Percentiles rank a stretch among this genome's conserved stretches.
phyloP scores from a whole-genome alignment of 2,888 invertebrate species.

The Phortica magna region DNA sequence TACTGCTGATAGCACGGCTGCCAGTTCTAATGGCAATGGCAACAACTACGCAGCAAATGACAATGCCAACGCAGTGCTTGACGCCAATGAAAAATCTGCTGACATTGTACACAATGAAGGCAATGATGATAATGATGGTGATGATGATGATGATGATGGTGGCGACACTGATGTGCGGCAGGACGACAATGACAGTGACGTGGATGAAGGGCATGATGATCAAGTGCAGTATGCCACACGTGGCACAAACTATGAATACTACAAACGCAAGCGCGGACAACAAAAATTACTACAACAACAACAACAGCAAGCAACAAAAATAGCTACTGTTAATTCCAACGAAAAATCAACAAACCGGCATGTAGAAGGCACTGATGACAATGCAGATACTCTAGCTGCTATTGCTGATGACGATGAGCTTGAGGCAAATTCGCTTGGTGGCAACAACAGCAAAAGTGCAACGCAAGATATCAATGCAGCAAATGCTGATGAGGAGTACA shows the following conservation, averaged over 20 bases:
- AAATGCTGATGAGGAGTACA: constrained; percentile 3
- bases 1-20: constrained; percentile 60
- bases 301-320: constrained; percentile 44
- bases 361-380: not conserved
- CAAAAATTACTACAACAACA: constrained; percentile 49
- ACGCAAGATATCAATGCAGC: constrained; percentile 10
- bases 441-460: constrained; percentile 23
- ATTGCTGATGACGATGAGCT: not conserved
- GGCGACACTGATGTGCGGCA: constrained; percentile 48
- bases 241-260: constrained; percentile 70
- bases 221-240: constrained; percentile 28
- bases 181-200: constrained; percentile 33
- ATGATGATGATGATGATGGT: constrained; percentile 40
- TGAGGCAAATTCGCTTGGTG: constrained; percentile 51
- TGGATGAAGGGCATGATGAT: constrained; percentile 35
- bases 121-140: constrained; percentile 5
- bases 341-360: constrained; percentile 21
- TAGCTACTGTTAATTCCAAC: constrained; percentile 51
- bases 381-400: not conserved
- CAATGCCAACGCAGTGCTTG: constrained; percentile 6
- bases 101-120: constrained; percentile 38
- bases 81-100: constrained; percentile 28
- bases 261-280: constrained; percentile 67
- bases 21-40: constrained; percentile 16
- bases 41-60: constrained; percentile 14